These are phyloP conservation scores for Patiria pectinifera DNA, from an alignment of 53 echinoderm and acorn worm species.

Conservation along the genomic window DNA sequence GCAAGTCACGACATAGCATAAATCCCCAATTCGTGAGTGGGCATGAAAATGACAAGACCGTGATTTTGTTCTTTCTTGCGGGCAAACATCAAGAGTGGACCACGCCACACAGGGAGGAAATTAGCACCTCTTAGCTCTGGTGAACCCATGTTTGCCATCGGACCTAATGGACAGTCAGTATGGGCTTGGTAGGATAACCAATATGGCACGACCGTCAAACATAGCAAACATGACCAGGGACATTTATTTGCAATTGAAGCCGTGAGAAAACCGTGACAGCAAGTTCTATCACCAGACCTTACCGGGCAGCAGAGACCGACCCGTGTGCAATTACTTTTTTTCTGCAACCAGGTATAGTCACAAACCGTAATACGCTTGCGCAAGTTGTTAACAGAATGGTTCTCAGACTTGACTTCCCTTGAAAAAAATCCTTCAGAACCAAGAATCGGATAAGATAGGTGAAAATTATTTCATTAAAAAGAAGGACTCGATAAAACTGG, in stretches of 20 bases:
- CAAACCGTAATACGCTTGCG: no score
- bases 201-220: not conserved
- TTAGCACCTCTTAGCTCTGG: not conserved
- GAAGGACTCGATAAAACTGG: no score
- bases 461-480: no score
- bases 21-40: not conserved
- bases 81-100: not conserved
- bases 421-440: no score
- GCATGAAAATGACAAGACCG: not conserved
- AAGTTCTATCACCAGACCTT: not conserved
- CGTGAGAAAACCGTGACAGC: not conserved
- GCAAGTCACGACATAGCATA: not conserved
- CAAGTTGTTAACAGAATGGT: no score
- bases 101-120: not conserved
- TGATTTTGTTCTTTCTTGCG: not conserved
- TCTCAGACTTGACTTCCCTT: no score
- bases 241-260: constrained; percentile 7
- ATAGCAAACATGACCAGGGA: not conserved
- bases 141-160: not conserved
- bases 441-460: no score
- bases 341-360: no score
- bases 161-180: not conserved
- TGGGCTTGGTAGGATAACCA: not conserved
- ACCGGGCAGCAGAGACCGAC: not conserved
- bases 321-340: no score